These are phyloP conservation scores for Conus ventricosus DNA, from an alignment of 1,140 invertebrate species.

Conservation along the genomic window DNA sequence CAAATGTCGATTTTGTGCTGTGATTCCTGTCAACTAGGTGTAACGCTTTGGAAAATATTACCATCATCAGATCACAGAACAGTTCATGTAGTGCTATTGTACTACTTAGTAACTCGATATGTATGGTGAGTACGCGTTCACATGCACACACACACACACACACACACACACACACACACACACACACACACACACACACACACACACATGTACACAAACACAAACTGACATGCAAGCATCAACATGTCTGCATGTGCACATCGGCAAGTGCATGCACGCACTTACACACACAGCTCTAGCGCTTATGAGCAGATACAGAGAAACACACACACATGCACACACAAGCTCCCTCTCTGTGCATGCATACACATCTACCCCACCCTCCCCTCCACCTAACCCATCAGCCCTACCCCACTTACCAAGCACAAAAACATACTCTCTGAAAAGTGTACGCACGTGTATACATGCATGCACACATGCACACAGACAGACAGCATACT, in stretches of 20 bases:
- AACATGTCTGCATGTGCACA: neutral
- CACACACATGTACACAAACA: neutral
- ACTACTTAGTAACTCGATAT: too few relatives aligned
- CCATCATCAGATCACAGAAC: too few relatives aligned
- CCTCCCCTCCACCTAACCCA: too few relatives aligned
- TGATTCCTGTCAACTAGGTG: too few relatives aligned
- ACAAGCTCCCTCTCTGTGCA: too few relatives aligned
- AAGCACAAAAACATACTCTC: too few relatives aligned
- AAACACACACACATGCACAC: conserved; percentile 6
- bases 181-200: neutral
- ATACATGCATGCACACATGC: neutral
- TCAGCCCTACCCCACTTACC: too few relatives aligned
- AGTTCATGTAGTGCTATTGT: too few relatives aligned
- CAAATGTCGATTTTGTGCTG: too few relatives aligned
- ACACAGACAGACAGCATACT: neutral
- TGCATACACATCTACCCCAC: neutral
- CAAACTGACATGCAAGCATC: neutral
- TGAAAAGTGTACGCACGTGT: too few relatives aligned
- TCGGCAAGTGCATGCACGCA: neutral
- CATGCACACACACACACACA: neutral
- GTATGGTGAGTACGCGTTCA: too few relatives aligned
- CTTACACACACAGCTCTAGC: neutral
- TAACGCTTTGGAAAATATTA: too few relatives aligned
- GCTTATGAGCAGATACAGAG: neutral
- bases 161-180: conserved; percentile 5